A percentile compares a stretch with the other conserved stretches of the same genome.
These are phyloP conservation scores for Melinopterus prodromus DNA, from an alignment of 2,888 invertebrate genomes.

Conservation along the genomic window DNA sequence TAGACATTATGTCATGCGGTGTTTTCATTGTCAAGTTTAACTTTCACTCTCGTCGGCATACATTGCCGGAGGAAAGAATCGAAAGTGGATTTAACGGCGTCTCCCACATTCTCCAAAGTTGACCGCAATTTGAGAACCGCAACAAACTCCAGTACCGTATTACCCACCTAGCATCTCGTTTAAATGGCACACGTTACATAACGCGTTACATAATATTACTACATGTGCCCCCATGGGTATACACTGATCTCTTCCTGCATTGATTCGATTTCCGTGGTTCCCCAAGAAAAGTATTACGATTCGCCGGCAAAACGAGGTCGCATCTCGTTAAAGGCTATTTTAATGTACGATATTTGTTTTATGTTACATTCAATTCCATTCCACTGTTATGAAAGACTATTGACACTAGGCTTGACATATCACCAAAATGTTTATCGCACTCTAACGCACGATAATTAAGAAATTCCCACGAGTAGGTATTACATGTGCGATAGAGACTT, in stretches of 20 bases:
- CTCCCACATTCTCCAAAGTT: background rate
- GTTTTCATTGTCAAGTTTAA: constrained; percentile 33
- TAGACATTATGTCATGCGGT: background rate
- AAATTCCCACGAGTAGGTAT: background rate
- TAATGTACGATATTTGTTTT: background rate
- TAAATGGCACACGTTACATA: background rate
- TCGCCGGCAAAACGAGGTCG: background rate
- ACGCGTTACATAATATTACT: background rate
- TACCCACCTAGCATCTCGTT: background rate
- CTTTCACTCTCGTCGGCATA: constrained; percentile 24
- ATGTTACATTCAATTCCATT: background rate
- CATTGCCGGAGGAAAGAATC: constrained; percentile 12
- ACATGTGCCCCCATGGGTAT: background rate
- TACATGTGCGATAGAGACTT: background rate
- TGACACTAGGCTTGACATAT: background rate
- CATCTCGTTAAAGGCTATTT: background rate
- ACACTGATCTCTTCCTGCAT: background rate
- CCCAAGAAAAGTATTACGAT: background rate
- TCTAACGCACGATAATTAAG: background rate
- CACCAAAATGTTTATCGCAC: background rate
- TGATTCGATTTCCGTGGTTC: background rate
- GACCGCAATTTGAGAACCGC: constrained; percentile 9
- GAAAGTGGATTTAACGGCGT: constrained; percentile 22
- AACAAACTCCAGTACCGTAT: background rate
- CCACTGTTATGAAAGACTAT: background rate